Conservation (phyloP, 2,113 vertebrate genomes). For the Capreolus pygargus region DNA sequence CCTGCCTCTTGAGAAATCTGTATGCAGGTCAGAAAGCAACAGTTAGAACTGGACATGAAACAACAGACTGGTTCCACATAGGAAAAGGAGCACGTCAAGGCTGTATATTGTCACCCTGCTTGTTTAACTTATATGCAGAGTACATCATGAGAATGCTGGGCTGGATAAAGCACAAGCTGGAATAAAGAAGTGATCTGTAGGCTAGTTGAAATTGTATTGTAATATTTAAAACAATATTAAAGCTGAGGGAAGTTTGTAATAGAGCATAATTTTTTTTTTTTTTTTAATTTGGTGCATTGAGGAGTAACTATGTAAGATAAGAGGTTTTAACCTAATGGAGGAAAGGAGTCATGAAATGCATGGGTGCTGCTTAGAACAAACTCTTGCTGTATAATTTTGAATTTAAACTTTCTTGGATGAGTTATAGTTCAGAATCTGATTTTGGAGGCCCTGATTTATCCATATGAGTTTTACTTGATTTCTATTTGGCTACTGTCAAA, state of each 20-base stretch:
- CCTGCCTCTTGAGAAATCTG: neutral
- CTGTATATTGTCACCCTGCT: neutral
- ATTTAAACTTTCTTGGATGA: slow-evolving; percentile 6
- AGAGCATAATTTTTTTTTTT: neutral
- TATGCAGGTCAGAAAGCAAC: neutral
- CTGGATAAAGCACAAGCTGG: neutral
- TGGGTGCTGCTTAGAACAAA: neutral
- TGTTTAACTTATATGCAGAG: neutral
- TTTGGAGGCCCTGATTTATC: neutral
- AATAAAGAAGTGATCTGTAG: neutral
- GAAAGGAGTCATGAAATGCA: neutral
- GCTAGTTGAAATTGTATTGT: neutral
- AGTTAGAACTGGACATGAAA: neutral
- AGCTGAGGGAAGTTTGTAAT: neutral
- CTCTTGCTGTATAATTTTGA: neutral
- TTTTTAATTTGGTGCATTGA: neutral
- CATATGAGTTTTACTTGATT: neutral
- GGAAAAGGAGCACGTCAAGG: neutral
- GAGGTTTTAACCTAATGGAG: neutral
- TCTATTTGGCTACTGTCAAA: neutral
- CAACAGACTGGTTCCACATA: neutral
- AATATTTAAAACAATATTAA: slow-evolving; percentile 17
- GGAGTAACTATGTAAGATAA: neutral
- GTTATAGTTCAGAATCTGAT: neutral
- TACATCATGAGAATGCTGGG: neutral